These are phyloP conservation scores for Hypena proboscidalis DNA, from an alignment of 2,888 invertebrate genomes.

Conservation along the genomic window DNA sequence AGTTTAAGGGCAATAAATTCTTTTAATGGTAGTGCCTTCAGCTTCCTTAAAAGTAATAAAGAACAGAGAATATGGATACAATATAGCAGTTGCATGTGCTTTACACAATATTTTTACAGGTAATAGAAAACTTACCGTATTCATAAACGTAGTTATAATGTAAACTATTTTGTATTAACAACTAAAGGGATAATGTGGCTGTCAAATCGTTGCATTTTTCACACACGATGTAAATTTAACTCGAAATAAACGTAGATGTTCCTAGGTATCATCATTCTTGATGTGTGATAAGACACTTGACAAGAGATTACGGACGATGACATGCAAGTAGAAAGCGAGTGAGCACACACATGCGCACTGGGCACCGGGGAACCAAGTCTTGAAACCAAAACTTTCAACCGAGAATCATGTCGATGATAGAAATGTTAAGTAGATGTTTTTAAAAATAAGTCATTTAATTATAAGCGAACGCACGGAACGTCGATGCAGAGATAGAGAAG, in stretches of 20 bases:
- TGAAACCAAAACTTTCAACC: slow-evolving; percentile 75
- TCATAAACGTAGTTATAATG: slow-evolving; percentile 78
- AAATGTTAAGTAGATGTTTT: slow-evolving; percentile 82
- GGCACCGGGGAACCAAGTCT: slow-evolving; percentile 70
- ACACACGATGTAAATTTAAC: slow-evolving; percentile 68
- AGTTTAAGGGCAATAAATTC: slow-evolving; percentile 75
- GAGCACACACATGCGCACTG: slow-evolving; percentile 74
- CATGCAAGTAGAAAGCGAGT: slow-evolving; percentile 44
- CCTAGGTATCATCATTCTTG: slow-evolving; percentile 72
- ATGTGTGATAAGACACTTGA: slow-evolving; percentile 64
- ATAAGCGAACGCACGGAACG: slow-evolving; percentile 76
- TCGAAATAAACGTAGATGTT: slow-evolving; percentile 71
- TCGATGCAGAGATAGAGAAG: slow-evolving; percentile 68
- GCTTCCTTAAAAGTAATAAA: slow-evolving; percentile 71
- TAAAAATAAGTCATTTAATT: slow-evolving; percentile 76
- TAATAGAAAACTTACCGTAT: slow-evolving; percentile 80
- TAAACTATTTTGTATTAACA: slow-evolving; percentile 76
- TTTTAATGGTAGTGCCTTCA: slow-evolving; percentile 84
- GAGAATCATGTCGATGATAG: slow-evolving; percentile 75
- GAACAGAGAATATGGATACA: slow-evolving; percentile 66
- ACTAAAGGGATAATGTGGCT: slow-evolving; percentile 74
- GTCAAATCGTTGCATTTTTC: slow-evolving; percentile 81
- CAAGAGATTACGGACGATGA: slow-evolving; percentile 60
- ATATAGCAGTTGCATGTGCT: slow-evolving; percentile 79
- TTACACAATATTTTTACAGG: slow-evolving; percentile 83